These are phyloP conservation scores for Rhabdomys pumilio DNA, from an alignment of 2,797 vertebrate species.

Conservation along the genomic window DNA sequence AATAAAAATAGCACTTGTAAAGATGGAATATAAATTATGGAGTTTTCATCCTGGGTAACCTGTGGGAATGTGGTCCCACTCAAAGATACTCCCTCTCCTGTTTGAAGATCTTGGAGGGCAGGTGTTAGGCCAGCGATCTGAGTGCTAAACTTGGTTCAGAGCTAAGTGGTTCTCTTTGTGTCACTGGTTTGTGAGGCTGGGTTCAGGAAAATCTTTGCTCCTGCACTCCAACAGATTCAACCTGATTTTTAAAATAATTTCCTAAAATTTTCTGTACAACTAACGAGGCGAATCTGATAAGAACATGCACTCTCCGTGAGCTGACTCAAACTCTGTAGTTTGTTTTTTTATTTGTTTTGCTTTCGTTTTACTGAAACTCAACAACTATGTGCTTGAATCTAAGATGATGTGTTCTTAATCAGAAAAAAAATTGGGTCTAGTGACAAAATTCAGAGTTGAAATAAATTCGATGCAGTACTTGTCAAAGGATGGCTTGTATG, in stretches of 20 bases:
- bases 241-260: background rate
- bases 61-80: background rate
- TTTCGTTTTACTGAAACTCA: slow-evolving; percentile 46
- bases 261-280: background rate
- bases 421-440: slow-evolving; percentile 19
- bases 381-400: background rate
- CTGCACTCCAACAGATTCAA: background rate
- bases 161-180: background rate
- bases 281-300: background rate
- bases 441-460: slow-evolving; percentile 63
- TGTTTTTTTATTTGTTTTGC: background rate
- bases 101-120: background rate
- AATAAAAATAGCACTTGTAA: background rate
- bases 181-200: background rate
- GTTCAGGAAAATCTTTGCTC: background rate
- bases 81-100: background rate
- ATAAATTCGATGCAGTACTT: slow-evolving; percentile 36
- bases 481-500: slow-evolving; percentile 57
- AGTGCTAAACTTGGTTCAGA: background rate
- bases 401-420: slow-evolving; percentile 37
- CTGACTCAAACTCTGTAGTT: background rate
- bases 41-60: background rate
- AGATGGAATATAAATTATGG: background rate
- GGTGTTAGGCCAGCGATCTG: background rate
- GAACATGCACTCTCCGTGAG: background rate